Evolutionary conservation across 2,888 invertebrate species (phyloP).

Genomic region (Linyphia triangularis): DNA sequence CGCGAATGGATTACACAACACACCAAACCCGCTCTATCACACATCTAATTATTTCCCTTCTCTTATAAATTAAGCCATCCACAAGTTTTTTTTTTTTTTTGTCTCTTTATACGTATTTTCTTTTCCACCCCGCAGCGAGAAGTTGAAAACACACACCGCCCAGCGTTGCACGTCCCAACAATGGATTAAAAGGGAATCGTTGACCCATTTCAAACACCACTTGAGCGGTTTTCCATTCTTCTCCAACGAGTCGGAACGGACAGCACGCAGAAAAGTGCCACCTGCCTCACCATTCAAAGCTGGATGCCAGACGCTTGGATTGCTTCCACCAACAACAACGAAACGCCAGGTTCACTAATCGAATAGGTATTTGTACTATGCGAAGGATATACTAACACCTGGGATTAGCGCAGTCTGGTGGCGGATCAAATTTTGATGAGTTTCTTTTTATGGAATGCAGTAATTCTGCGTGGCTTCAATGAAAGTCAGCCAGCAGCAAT

Average conservation of each 20-base stretch:
- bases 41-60: constrained; percentile 17
- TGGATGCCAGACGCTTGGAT: not conserved
- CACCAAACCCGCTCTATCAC: not conserved
- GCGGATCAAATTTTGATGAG: too few relatives aligned
- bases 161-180: constrained; percentile 36
- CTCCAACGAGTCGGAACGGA: constrained; percentile 42
- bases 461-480: too few relatives aligned
- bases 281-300: too few relatives aligned
- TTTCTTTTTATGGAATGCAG: too few relatives aligned
- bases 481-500: too few relatives aligned
- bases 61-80: constrained; percentile 24
- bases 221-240: constrained; percentile 40
- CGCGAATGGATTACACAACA: constrained; percentile 43
- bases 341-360: too few relatives aligned
- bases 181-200: constrained; percentile 63
- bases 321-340: not conserved
- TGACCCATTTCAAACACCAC: constrained; percentile 68
- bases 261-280: constrained; percentile 15
- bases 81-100: constrained; percentile 5
- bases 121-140: not conserved
- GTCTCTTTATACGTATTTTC: too few relatives aligned
- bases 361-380: too few relatives aligned
- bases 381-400: too few relatives aligned
- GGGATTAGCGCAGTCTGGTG: too few relatives aligned
- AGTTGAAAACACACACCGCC: not conserved